These are phyloP conservation scores for Solen grandis DNA, from an alignment of 1,140 invertebrate genomes.

Conservation along the genomic window DNA sequence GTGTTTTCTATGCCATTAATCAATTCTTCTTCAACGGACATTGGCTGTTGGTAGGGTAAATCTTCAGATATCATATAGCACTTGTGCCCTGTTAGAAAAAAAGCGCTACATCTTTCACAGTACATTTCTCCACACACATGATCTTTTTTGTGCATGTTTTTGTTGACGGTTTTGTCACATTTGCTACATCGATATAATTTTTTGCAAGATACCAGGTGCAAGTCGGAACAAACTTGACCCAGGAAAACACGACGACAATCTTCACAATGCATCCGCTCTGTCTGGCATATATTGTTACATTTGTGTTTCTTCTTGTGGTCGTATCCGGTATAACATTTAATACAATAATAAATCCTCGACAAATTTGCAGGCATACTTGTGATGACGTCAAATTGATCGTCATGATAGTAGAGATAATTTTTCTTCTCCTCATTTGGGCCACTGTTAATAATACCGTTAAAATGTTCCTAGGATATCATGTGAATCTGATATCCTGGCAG, in stretches of 20 bases:
- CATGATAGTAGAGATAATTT: conserved; percentile 32
- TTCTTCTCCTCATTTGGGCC: not conserved
- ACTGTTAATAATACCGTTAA: conserved; percentile 7
- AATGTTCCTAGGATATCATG: conserved; percentile 14
- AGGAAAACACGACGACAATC: not conserved
- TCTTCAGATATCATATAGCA: conserved; percentile 55
- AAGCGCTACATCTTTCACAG: conserved; percentile 22
- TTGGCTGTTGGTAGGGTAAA: not conserved
- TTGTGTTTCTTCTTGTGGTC: conserved; percentile 25
- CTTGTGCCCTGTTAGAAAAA: conserved; percentile 28
- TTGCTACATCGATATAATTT: not conserved
- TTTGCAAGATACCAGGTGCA: not conserved
- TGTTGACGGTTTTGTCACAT: conserved; percentile 3
- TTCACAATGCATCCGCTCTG: conserved; percentile 13
- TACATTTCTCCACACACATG: no score
- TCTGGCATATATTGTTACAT: conserved; percentile 3
- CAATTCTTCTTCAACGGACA: not conserved
- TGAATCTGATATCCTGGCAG: conserved; percentile 9
- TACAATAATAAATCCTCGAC: not conserved
- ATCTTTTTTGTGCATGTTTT: not conserved
- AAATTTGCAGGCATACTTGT: conserved; percentile 25
- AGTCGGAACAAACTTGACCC: not conserved
- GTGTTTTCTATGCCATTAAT: not conserved
- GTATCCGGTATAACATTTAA: conserved; percentile 21
- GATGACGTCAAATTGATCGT: conserved; percentile 37